These are phyloP conservation scores for Dusona sp. DNA, from an alignment of 2,888 invertebrate genomes.

Conservation along the genomic window DNA sequence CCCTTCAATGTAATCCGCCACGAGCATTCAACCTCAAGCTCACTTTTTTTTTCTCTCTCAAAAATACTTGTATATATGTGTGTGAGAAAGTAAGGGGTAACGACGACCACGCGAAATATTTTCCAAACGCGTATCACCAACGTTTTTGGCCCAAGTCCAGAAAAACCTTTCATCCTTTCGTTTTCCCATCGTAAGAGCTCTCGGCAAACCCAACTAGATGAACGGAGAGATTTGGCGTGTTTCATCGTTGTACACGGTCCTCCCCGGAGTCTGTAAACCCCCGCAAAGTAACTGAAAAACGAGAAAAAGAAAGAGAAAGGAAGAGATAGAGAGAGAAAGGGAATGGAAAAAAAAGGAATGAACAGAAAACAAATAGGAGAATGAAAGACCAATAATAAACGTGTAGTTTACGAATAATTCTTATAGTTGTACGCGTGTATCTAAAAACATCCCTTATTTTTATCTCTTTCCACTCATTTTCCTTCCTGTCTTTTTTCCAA, in stretches of 20 bases:
- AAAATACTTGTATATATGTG: background rate
- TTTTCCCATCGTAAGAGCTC: slow-evolving; percentile 52
- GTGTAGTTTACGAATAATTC: slow-evolving; percentile 25
- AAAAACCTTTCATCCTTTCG: slow-evolving; percentile 64
- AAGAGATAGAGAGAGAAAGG: slow-evolving; percentile 20
- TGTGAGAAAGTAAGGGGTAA: slow-evolving; percentile 12
- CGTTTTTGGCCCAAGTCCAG: slow-evolving; percentile 68
- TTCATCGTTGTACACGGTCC: slow-evolving; percentile 24
- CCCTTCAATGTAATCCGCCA: slow-evolving; percentile 26
- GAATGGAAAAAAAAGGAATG: background rate
- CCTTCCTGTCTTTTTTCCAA: background rate
- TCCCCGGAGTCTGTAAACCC: slow-evolving; percentile 35
- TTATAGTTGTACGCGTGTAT: slow-evolving; percentile 12
- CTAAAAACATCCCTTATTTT: background rate
- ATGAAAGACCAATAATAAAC: slow-evolving; percentile 8
- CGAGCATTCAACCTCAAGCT: slow-evolving; percentile 45
- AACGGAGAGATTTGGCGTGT: slow-evolving; percentile 33
- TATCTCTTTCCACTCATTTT: background rate
- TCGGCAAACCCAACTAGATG: slow-evolving; percentile 37
- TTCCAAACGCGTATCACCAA: slow-evolving; percentile 66
- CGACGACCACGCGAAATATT: slow-evolving; percentile 64
- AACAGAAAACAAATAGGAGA: slow-evolving; percentile 9
- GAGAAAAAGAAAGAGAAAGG: background rate
- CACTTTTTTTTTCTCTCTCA: slow-evolving; percentile 36
- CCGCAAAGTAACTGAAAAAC: slow-evolving; percentile 30